These are phyloP conservation scores for Vulpes lagopus DNA, from an alignment of 2,113 vertebrate genomes.

Conservation along the genomic window DNA sequence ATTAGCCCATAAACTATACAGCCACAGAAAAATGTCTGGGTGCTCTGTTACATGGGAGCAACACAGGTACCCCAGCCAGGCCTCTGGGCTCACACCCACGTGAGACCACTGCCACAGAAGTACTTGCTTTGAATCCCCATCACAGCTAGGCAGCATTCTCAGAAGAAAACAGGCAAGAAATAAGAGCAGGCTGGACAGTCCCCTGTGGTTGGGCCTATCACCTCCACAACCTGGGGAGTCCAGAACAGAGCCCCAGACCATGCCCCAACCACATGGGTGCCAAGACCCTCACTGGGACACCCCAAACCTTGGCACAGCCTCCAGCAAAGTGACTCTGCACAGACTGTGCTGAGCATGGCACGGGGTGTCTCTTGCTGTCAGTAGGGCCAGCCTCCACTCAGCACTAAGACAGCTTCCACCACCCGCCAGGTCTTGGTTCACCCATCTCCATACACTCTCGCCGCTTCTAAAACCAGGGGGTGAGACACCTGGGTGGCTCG, in stretches of 20 bases:
- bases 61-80: not conserved
- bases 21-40: accelerated
- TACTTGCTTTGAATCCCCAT: not conserved
- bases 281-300: not conserved
- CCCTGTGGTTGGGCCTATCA: not conserved
- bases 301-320: not conserved
- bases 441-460: accelerated
- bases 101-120: accelerated
- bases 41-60: accelerated
- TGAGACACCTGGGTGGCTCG: too few relatives aligned
- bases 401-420: not conserved
- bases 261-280: accelerated
- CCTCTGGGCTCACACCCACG: accelerated
- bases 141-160: accelerated
- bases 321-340: not conserved
- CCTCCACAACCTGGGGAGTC: not conserved
- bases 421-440: not conserved
- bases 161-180: accelerated
- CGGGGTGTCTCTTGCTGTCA: accelerated
- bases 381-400: not conserved
- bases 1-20: accelerated
- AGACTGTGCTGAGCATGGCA: not conserved
- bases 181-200: too few relatives aligned
- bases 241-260: not conserved
- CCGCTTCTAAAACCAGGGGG: not conserved